Conservation (phyloP, 2,113 vertebrate species). For the Setophaga kirtlandii region DNA sequence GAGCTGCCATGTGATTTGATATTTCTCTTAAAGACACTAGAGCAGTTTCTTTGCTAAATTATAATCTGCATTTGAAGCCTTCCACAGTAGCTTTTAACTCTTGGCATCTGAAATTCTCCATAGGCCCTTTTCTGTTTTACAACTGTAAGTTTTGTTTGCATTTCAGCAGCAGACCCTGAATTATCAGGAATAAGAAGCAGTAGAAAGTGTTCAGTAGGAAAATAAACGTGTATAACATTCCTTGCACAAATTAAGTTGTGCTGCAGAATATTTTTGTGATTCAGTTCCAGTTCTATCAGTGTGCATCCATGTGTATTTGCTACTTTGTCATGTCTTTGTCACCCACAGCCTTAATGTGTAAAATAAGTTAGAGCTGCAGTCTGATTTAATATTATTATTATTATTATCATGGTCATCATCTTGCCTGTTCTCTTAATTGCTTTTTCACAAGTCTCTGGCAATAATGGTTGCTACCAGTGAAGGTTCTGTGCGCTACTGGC, state of each 20-base stretch:
- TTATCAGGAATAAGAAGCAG: not conserved
- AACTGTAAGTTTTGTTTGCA: not conserved
- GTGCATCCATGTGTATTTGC: not conserved
- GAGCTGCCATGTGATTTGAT: not conserved
- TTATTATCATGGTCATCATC: not conserved
- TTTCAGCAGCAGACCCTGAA: not conserved
- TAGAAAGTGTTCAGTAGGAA: not conserved
- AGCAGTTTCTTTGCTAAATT: not conserved
- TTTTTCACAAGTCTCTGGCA: conserved; percentile 73
- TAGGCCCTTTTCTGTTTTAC: not conserved
- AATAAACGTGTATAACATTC: not conserved
- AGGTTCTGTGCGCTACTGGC: conserved; percentile 89
- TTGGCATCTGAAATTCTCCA: not conserved
- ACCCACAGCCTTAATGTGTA: not conserved
- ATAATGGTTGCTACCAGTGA: conserved; percentile 86
- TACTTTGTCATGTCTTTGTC: not conserved
- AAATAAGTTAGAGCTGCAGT: not conserved
- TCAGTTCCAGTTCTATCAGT: not conserved
- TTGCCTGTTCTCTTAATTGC: not conserved
- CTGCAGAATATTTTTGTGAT: not conserved
- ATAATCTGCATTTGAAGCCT: not conserved
- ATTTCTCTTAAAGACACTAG: not conserved
- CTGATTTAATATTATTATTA: not conserved
- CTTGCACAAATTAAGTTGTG: accelerated
- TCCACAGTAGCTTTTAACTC: not conserved